Conservation (phyloP, 2,113 vertebrate genomes). For the Glareola pratincola region DNA sequence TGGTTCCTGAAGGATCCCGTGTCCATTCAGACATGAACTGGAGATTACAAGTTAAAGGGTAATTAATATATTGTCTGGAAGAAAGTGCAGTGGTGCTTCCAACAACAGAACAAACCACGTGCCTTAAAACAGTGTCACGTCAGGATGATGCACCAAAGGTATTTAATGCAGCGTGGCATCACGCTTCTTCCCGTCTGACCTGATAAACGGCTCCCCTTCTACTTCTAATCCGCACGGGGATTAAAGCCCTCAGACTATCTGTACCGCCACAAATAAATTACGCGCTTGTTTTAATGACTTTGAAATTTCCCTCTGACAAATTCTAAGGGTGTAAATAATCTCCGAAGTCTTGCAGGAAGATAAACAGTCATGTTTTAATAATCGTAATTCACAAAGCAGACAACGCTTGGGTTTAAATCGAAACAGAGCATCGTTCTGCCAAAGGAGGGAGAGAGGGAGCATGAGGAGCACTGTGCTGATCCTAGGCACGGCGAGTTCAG, state of each 20-base stretch:
- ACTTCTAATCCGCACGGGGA: background rate
- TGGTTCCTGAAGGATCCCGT: background rate
- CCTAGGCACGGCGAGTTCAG: background rate
- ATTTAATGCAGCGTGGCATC: background rate
- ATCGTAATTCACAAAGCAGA: background rate
- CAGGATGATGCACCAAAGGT: background rate
- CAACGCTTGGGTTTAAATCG: background rate
- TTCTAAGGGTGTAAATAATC: background rate
- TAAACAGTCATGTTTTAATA: background rate
- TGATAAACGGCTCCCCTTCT: background rate
- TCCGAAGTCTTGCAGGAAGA: background rate
- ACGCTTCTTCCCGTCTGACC: background rate
- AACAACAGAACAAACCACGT: background rate
- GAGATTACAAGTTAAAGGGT: background rate
- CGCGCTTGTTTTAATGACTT: background rate
- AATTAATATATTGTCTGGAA: background rate
- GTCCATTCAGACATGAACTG: background rate
- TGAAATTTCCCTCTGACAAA: conserved; percentile 4
- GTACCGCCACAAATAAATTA: background rate
- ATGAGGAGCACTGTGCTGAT: rapidly evolving
- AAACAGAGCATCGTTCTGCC: background rate
- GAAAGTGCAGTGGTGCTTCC: background rate
- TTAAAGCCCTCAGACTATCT: background rate
- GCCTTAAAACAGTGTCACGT: background rate
- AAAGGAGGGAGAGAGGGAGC: rapidly evolving